These are phyloP conservation scores for Austrolebias charrua DNA, from an alignment of 2,797 vertebrate species.

Conservation along the genomic window DNA sequence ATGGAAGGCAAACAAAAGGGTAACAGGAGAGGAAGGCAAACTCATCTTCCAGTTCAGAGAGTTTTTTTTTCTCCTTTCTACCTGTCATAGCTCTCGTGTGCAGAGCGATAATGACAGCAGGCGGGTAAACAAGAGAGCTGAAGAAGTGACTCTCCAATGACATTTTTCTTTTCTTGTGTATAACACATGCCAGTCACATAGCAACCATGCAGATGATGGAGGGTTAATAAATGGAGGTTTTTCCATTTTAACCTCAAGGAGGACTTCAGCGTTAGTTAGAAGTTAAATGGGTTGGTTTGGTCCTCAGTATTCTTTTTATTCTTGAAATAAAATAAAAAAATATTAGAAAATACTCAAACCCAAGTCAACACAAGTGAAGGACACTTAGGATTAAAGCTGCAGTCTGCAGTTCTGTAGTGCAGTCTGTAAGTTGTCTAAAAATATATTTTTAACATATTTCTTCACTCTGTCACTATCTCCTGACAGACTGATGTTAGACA, in stretches of 20 bases:
- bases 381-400: too few relatives aligned
- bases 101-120: constrained; percentile 46
- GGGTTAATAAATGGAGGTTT: neutral
- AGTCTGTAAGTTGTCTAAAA: too few relatives aligned
- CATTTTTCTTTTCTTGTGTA: constrained; percentile 32
- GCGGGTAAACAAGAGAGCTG: constrained; percentile 50
- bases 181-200: constrained; percentile 34
- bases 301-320: neutral
- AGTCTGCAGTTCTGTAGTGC: too few relatives aligned
- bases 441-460: too few relatives aligned
- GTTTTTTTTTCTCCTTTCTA: constrained; percentile 11
- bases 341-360: too few relatives aligned
- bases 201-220: constrained; percentile 1
- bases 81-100: constrained; percentile 48
- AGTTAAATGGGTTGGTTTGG: neutral
- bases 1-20: constrained; percentile 72
- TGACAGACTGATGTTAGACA: too few relatives aligned
- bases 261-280: neutral
- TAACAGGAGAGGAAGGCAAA: constrained; percentile 62
- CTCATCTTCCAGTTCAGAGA: constrained; percentile 65
- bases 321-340: too few relatives aligned
- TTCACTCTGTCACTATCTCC: too few relatives aligned
- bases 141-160: constrained; percentile 30
- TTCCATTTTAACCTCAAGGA: neutral
- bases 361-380: too few relatives aligned